A percentile compares a stretch with the other conserved stretches of the same genome.
These are phyloP conservation scores for Chrysolina haemoptera DNA, from an alignment of 2,888 invertebrate genomes.

Conservation along the genomic window DNA sequence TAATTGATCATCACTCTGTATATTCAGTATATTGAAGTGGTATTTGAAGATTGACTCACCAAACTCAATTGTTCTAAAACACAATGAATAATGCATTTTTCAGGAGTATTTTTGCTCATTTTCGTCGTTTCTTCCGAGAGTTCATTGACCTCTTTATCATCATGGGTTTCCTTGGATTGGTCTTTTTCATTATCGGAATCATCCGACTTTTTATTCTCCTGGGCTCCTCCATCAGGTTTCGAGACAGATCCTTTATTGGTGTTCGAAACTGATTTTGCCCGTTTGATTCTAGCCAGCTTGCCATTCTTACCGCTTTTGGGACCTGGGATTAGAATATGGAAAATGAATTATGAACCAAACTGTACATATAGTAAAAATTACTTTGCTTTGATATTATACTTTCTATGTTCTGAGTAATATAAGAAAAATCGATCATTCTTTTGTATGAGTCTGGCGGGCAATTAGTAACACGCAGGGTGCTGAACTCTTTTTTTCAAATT, in stretches of 20 bases:
- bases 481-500: too few relatives aligned
- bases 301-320: slow-evolving; percentile 8
- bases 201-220: neutral
- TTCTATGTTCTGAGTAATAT: too few relatives aligned
- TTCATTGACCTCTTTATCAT: slow-evolving; percentile 10
- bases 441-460: too few relatives aligned
- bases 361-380: too few relatives aligned
- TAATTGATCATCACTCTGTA: too few relatives aligned
- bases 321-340: neutral
- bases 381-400: too few relatives aligned
- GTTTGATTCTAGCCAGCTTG: slow-evolving; percentile 17
- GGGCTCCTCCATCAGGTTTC: neutral
- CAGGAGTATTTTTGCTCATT: slow-evolving; percentile 31
- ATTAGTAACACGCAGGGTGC: too few relatives aligned
- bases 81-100: slow-evolving; percentile 77
- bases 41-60: slow-evolving; percentile 69
- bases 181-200: neutral
- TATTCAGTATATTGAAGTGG: too few relatives aligned
- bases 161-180: neutral
- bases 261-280: slow-evolving; percentile 2
- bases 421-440: too few relatives aligned
- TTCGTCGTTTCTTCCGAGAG: slow-evolving; percentile 28
- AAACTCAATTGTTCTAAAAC: slow-evolving; percentile 79
- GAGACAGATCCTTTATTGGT: neutral
- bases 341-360: neutral